phyloP scores from a whole-genome alignment of 1,140 invertebrate genomes.

The Drosophila melanogaster region DNA sequence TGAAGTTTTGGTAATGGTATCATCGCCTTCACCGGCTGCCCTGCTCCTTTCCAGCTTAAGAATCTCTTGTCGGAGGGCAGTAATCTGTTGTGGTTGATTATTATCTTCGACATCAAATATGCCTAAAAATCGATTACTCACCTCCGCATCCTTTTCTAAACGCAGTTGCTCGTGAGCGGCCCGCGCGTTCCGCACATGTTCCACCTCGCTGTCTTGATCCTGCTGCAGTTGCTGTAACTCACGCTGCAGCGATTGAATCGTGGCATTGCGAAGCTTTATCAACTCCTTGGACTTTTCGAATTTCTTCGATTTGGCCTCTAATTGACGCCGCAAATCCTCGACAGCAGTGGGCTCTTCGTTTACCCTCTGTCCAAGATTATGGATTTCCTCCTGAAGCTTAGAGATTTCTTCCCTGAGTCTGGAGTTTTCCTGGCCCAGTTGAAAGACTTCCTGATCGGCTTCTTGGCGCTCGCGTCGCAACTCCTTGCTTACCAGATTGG shows the following conservation, averaged over 20 bases:
- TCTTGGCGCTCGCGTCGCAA: conserved; percentile 47
- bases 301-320: conserved; percentile 67
- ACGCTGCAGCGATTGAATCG: conserved; percentile 76
- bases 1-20: neutral
- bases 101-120: neutral
- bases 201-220: neutral
- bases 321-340: conserved; percentile 60
- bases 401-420: conserved; percentile 36
- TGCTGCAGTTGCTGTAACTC: conserved; percentile 52
- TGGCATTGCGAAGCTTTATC: conserved; percentile 73
- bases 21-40: neutral
- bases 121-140: neutral
- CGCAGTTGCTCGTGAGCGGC: conserved; percentile 4
- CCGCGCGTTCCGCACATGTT: conserved; percentile 1
- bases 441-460: conserved; percentile 20
- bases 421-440: conserved; percentile 37
- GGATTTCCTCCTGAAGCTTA: conserved; percentile 7
- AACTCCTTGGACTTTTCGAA: conserved; percentile 83
- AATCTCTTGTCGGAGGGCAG: conserved; percentile 15
- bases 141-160: conserved; percentile 27
- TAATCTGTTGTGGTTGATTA: conserved; percentile 4
- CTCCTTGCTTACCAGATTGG: conserved; percentile 48
- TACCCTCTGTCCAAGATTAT: conserved; percentile 3
- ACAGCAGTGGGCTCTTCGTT: conserved; percentile 13
- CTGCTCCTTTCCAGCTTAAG: conserved; percentile 1